phyloP scores from a whole-genome alignment of 2,113 vertebrate species.

The Gavialis gangeticus region DNA sequence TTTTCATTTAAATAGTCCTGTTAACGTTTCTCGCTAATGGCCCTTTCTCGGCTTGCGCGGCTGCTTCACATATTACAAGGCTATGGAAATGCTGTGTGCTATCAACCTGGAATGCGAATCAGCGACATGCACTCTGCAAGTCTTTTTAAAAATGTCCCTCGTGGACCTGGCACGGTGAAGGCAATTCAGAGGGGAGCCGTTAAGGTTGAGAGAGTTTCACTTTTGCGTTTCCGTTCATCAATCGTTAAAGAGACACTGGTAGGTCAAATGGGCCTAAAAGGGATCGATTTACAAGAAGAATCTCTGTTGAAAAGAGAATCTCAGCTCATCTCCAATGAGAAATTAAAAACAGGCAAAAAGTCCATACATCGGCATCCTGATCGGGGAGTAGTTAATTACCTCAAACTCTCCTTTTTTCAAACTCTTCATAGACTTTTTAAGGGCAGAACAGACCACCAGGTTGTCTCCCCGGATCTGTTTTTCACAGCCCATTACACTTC shows the following conservation, averaged over 20 bases:
- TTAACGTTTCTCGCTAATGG: background rate
- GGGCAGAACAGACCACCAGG: background rate
- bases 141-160: background rate
- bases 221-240: conserved; percentile 63
- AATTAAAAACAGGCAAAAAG: conserved; percentile 37
- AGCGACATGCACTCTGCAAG: background rate
- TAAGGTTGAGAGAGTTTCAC: conserved; percentile 49
- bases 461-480: background rate
- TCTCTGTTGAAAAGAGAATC: conserved; percentile 35
- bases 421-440: background rate
- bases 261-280: conserved; percentile 57
- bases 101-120: conserved; percentile 18
- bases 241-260: conserved; percentile 66
- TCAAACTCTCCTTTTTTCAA: background rate
- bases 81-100: background rate
- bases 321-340: conserved; percentile 40
- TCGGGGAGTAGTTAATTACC: conserved; percentile 23
- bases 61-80: background rate
- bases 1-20: background rate
- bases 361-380: background rate
- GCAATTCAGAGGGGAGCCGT: conserved; percentile 50
- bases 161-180: background rate
- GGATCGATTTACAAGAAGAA: conserved; percentile 50
- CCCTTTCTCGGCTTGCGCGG: background rate
- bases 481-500: background rate